Evolutionary conservation across 2,113 vertebrate genomes (phyloP).

Genomic region (Dermatemys mawii): DNA sequence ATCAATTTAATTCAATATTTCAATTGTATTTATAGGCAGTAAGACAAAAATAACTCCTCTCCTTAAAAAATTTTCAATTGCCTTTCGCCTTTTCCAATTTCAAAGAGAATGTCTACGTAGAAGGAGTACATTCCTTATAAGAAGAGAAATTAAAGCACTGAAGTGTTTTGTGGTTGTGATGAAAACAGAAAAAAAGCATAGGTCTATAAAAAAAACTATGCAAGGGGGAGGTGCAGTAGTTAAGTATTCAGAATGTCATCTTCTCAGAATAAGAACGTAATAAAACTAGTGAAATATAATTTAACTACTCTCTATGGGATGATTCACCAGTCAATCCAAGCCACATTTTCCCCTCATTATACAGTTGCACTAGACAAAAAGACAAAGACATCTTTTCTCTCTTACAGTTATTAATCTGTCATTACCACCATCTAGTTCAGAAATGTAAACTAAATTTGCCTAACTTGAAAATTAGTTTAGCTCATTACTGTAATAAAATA

Average conservation of each 20-base stretch:
- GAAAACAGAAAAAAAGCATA: not conserved
- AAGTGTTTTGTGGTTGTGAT: not conserved
- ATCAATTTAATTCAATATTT: not conserved
- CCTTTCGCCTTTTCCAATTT: not conserved
- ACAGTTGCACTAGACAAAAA: slow-evolving; percentile 61
- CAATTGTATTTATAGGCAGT: not conserved
- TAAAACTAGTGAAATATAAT: slow-evolving; percentile 44
- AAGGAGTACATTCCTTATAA: not conserved
- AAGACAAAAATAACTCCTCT: not conserved
- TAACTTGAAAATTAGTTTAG: slow-evolving; percentile 67
- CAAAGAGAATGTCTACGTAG: not conserved
- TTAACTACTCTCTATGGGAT: slow-evolving; percentile 39
- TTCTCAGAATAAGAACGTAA: slow-evolving; percentile 13
- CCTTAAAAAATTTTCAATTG: not conserved
- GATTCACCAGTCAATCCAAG: slow-evolving; percentile 68
- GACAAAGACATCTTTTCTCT: slow-evolving; percentile 38
- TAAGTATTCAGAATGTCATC: not conserved
- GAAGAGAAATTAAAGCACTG: not conserved
- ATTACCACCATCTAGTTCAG: slow-evolving; percentile 55
- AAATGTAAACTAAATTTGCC: slow-evolving; percentile 69
- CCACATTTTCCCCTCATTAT: slow-evolving; percentile 54
- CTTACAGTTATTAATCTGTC: slow-evolving; percentile 69
- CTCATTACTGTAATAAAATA: slow-evolving; percentile 58
- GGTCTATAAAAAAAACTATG: not conserved
- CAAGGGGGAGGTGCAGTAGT: not conserved